phyloP scores from a whole-genome alignment of 2,797 vertebrate species.

The Pipistrellus pipistrellus region DNA sequence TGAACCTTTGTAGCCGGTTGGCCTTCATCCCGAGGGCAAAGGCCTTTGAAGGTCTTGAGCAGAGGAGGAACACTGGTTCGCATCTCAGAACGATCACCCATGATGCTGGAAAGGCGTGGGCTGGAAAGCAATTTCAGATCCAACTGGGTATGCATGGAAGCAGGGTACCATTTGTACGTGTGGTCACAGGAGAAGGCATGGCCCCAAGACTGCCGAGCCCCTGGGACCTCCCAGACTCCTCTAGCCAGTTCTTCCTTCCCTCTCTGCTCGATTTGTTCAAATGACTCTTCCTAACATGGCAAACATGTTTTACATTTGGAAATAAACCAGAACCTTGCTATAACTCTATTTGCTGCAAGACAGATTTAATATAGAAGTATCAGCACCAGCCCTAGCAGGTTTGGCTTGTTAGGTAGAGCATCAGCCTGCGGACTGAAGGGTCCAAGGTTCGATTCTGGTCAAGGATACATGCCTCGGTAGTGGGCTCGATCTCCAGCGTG shows the following conservation, averaged over 20 bases:
- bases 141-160: not conserved
- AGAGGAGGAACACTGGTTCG: not conserved
- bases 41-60: not conserved
- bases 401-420: no score
- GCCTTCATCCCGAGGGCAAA: not conserved
- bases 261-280: not conserved
- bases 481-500: no score
- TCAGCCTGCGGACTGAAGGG: no score
- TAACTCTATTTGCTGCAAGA: not conserved
- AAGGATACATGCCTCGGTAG: no score
- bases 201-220: not conserved
- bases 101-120: not conserved
- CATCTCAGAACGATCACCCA: not conserved
- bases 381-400: no score
- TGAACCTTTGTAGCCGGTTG: not conserved
- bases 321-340: not conserved
- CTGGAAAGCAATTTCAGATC: not conserved
- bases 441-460: no score
- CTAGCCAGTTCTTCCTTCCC: not conserved
- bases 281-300: conserved; percentile 19
- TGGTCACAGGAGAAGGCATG: not conserved
- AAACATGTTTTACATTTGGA: not conserved
- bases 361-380: not conserved
- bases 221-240: not conserved
- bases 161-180: not conserved